Evolutionary conservation across 2,113 vertebrate genomes (phyloP).

Genomic region (Charina bottae): DNA sequence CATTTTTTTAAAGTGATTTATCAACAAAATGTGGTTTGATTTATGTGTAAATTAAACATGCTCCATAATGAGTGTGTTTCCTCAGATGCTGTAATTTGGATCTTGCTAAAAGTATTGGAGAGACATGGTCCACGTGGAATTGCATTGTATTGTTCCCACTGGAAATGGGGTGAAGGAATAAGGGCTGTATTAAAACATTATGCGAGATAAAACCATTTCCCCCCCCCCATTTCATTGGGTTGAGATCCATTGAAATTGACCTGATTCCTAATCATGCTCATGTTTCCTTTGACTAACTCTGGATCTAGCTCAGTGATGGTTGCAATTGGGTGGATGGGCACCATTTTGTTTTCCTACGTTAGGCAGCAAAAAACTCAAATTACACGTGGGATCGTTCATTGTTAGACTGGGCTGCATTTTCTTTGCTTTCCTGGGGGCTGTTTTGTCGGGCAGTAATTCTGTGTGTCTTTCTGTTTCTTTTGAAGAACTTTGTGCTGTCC

Average conservation of each 20-base stretch:
- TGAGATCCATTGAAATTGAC: background rate
- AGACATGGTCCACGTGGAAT: background rate
- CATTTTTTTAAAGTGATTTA: background rate
- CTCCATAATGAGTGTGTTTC: background rate
- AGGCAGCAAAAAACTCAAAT: background rate
- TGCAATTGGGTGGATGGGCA: background rate
- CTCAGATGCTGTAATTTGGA: background rate
- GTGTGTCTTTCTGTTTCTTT: slow-evolving; percentile 57
- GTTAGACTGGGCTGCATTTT: background rate
- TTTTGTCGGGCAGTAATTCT: slow-evolving; percentile 38
- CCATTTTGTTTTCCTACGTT: background rate
- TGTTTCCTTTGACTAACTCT: background rate
- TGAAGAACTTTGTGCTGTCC: slow-evolving; percentile 69
- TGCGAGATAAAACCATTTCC: background rate
- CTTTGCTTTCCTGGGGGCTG: background rate
- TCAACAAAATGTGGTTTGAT: too few relatives aligned
- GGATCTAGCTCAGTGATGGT: background rate
- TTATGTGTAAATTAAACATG: background rate
- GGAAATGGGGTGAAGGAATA: background rate
- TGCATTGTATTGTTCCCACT: background rate
- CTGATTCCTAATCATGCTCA: background rate
- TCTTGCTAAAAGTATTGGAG: background rate
- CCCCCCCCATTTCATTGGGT: background rate
- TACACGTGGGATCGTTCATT: background rate
- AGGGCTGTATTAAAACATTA: background rate